A percentile compares a stretch with the other conserved stretches of the same genome.
Evolutionary conservation across 2,888 invertebrate species (phyloP).

Genomic region (Teinopalpus imperialis): DNA sequence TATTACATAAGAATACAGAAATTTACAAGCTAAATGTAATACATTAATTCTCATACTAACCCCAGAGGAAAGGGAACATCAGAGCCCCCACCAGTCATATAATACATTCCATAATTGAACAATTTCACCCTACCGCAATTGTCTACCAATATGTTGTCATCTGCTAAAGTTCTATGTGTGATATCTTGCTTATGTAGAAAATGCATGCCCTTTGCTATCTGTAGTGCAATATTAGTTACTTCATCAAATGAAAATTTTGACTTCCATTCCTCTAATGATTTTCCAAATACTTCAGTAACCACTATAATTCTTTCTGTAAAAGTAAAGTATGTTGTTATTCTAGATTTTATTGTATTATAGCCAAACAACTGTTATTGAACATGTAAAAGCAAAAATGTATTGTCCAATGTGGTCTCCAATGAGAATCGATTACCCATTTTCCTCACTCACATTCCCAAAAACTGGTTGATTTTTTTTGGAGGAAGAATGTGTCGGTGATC

Average conservation of each 20-base stretch:
- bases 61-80: slow-evolving; percentile 95
- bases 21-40: too few relatives aligned
- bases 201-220: slow-evolving; percentile 87
- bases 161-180: slow-evolving; percentile 90
- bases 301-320: slow-evolving; percentile 89
- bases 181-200: slow-evolving; percentile 88
- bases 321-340: background rate
- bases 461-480: too few relatives aligned
- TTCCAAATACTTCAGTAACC: slow-evolving; percentile 90
- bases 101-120: slow-evolving; percentile 96
- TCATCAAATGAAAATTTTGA: slow-evolving; percentile 67
- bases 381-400: too few relatives aligned
- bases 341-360: too few relatives aligned
- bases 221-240: slow-evolving; percentile 85
- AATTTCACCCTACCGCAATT: slow-evolving; percentile 88
- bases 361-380: too few relatives aligned
- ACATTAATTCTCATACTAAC: slow-evolving; percentile 81
- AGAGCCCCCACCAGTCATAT: slow-evolving; percentile 93
- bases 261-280: slow-evolving; percentile 81
- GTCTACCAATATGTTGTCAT: slow-evolving; percentile 91
- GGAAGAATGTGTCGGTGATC: too few relatives aligned
- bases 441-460: too few relatives aligned
- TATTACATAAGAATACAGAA: too few relatives aligned
- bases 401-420: too few relatives aligned
- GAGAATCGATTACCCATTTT: too few relatives aligned